A percentile compares a stretch with the other conserved stretches of the same genome.
phyloP scores from a whole-genome alignment of 2,888 invertebrate species.

The Fabriciana adippe region DNA sequence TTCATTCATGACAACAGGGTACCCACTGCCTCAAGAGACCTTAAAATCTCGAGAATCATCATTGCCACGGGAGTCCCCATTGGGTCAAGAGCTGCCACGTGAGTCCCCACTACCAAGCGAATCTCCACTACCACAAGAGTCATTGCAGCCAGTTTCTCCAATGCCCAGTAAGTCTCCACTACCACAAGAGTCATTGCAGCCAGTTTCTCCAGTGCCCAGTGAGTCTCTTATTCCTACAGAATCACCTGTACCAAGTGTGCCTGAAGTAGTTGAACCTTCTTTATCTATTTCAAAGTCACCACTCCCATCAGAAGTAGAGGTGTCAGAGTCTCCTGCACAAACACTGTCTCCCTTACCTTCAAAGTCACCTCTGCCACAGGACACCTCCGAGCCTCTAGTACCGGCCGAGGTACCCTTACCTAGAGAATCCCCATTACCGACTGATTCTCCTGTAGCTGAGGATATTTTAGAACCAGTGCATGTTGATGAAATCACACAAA shows the following conservation, averaged over 20 bases:
- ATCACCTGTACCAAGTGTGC: conserved; percentile 43
- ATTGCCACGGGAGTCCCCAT: conserved; percentile 39
- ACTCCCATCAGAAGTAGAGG: conserved; percentile 23
- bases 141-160: conserved; percentile 49
- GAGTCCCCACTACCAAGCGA: conserved; percentile 18
- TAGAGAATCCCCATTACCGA: conserved; percentile 41
- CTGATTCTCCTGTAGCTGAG: conserved; percentile 39
- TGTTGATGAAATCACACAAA: conserved; percentile 22
- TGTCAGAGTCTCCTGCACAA: conserved; percentile 34
- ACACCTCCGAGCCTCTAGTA: conserved; percentile 35
- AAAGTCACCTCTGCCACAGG: conserved; percentile 38
- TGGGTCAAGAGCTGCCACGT: conserved; percentile 44
- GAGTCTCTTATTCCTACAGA: conserved; percentile 41
- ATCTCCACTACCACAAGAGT: conserved; percentile 36
- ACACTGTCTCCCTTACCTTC: conserved; percentile 35
- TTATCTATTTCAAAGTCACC: conserved; percentile 46
- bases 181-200: conserved; percentile 45
- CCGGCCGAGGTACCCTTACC: conserved; percentile 45
- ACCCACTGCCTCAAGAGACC: conserved; percentile 44
- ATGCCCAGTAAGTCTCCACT: conserved; percentile 34
- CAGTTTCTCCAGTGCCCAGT: conserved; percentile 46
- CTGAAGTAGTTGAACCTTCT: conserved; percentile 29
- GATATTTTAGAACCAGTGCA: conserved; percentile 14
- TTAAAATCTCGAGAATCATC: conserved; percentile 45
- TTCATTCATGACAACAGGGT: conserved; percentile 45